These are phyloP conservation scores for Drosophila paramelanica DNA, from an alignment of 2,888 invertebrate species.

Conservation along the genomic window DNA sequence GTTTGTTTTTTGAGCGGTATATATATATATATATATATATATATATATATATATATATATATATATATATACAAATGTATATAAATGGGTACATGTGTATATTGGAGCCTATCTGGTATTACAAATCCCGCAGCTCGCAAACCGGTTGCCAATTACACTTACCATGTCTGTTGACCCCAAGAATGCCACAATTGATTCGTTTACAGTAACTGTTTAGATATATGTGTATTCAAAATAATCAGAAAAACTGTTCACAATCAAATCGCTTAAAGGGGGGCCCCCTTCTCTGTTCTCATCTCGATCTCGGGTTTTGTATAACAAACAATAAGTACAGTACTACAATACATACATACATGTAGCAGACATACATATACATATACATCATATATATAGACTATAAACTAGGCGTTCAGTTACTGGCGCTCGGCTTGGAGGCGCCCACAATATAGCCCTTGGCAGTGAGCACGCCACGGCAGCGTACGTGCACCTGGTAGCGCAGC, in stretches of 20 bases:
- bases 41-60: neutral
- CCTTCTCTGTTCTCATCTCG: constrained; percentile 41
- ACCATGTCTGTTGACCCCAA: constrained; percentile 24
- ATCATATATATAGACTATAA: constrained; percentile 45
- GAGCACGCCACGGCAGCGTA: constrained; percentile 96
- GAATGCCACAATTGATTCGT: neutral
- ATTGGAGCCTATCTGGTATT: constrained; percentile 7
- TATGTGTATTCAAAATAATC: constrained; percentile 49
- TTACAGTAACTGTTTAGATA: constrained; percentile 58
- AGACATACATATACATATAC: constrained; percentile 23
- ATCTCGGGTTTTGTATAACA: constrained; percentile 67
- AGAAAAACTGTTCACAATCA: constrained; percentile 61
- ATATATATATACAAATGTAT: neutral
- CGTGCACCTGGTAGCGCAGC: constrained; percentile 93
- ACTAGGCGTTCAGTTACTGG: constrained; percentile 39
- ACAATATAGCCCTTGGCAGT: constrained; percentile 95
- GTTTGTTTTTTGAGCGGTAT: constrained; percentile 3
- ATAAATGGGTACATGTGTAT: neutral
- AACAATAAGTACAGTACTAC: constrained; percentile 72
- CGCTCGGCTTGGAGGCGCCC: constrained; percentile 75
- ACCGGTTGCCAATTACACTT: constrained; percentile 51
- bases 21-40: neutral
- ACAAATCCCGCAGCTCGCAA: constrained; percentile 34
- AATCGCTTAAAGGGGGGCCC: constrained; percentile 48
- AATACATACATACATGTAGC: constrained; percentile 43